Evolutionary conservation across 2,797 vertebrate genomes (phyloP).

Genomic region (Eupleurogrammus muticus): DNA sequence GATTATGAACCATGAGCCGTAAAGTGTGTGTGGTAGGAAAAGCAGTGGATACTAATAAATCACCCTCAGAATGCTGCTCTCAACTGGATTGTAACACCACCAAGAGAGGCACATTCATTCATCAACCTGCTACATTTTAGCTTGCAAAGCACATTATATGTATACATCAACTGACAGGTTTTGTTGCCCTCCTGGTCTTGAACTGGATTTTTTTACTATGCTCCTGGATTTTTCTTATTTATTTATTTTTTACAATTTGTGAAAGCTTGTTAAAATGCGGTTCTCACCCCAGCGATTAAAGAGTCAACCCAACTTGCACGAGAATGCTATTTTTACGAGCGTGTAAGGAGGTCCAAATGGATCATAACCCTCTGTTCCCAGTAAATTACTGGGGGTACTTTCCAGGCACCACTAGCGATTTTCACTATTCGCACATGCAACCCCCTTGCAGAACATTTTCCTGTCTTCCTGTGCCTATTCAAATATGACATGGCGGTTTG

Average conservation of each 20-base stretch:
- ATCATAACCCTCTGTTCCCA: no score
- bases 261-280: not conserved
- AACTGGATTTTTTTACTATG: not conserved
- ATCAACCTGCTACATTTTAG: constrained; percentile 41
- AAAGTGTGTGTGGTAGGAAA: constrained; percentile 11
- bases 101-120: constrained; percentile 33
- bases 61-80: constrained; percentile 28
- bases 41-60: constrained; percentile 38
- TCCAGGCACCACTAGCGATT: no score
- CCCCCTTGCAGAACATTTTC: no score
- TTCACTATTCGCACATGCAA: no score
- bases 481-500: no score
- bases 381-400: no score
- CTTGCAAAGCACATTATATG: constrained; percentile 36
- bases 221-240: not conserved
- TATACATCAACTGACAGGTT: constrained; percentile 10
- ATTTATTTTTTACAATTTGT: not conserved
- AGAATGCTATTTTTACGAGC: not conserved
- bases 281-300: no score
- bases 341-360: not conserved
- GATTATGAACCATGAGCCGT: constrained; percentile 14
- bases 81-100: constrained; percentile 22
- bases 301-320: not conserved
- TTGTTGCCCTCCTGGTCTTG: constrained; percentile 21
- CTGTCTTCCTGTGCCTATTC: no score